These are phyloP conservation scores for Hippocampus abdominalis DNA, from an alignment of 2,113 vertebrate genomes.

Conservation along the genomic window DNA sequence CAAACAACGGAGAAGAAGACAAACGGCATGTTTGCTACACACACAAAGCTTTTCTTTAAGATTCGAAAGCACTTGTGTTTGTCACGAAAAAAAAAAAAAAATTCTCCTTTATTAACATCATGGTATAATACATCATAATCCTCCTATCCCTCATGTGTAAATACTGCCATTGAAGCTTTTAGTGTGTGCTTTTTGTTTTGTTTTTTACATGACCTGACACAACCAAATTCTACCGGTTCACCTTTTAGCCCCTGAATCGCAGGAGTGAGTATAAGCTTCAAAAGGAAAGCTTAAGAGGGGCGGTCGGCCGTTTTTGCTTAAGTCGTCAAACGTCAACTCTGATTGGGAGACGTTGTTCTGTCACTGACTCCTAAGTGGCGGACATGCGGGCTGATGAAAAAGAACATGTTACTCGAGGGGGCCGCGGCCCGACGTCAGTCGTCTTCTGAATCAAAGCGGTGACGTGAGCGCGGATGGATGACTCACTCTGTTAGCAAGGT, in stretches of 20 bases:
- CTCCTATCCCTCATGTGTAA: conserved; percentile 29
- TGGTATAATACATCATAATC: conserved; percentile 65
- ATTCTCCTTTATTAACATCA: conserved; percentile 61
- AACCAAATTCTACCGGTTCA: conserved; percentile 7
- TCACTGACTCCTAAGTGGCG: conserved; percentile 32
- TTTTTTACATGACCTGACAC: conserved; percentile 41
- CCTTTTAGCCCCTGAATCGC: conserved; percentile 11
- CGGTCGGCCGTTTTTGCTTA: conserved; percentile 37
- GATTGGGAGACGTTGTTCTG: conserved; percentile 38
- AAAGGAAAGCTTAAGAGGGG: neutral
- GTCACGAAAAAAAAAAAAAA: conserved; percentile 55
- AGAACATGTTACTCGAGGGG: conserved; percentile 14
- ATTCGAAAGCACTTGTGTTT: conserved; percentile 76
- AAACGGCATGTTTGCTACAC: conserved; percentile 64
- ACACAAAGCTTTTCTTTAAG: conserved; percentile 61
- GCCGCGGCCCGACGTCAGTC: conserved; percentile 34
- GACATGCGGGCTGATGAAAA: conserved; percentile 31
- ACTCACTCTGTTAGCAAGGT: conserved; percentile 48
- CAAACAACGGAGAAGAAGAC: conserved; percentile 52
- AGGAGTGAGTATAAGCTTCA: neutral
- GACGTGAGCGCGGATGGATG: conserved; percentile 48
- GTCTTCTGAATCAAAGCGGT: conserved; percentile 45
- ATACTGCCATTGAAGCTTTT: conserved; percentile 38
- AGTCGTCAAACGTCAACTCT: conserved; percentile 36
- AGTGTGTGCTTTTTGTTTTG: conserved; percentile 18